A percentile compares a stretch with the other conserved stretches of the same genome.
Evolutionary conservation across 2,797 vertebrate genomes (phyloP).

Genomic region (Protonibea diacanthus): DNA sequence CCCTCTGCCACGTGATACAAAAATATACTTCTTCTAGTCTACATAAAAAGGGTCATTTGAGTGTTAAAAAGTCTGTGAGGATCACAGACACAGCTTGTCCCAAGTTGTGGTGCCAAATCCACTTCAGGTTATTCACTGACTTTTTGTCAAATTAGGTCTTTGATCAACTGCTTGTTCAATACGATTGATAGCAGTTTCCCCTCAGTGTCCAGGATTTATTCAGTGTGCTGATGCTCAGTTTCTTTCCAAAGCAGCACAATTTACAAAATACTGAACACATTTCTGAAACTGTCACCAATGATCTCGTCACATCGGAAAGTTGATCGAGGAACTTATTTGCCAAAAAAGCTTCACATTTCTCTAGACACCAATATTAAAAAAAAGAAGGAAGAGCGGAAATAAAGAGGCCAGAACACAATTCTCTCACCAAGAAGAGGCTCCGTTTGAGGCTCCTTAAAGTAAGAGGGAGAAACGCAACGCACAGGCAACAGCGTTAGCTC

Average conservation of each 20-base stretch:
- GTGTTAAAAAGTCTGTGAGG: conserved; percentile 35
- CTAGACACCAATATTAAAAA: conserved; percentile 51
- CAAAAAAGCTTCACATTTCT: conserved; percentile 50
- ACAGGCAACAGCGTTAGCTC: conserved; percentile 76
- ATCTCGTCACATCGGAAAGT: conserved; percentile 24
- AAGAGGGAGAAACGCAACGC: conserved; percentile 76
- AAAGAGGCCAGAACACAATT: conserved; percentile 72
- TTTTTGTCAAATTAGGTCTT: conserved; percentile 71
- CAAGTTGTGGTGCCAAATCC: conserved; percentile 62
- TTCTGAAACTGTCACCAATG: conserved; percentile 48
- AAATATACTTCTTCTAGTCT: background rate
- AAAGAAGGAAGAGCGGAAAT: conserved; percentile 32
- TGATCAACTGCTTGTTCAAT: conserved; percentile 56
- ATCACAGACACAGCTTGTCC: conserved; percentile 61
- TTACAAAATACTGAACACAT: conserved; percentile 28
- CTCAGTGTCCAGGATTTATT: conserved; percentile 33
- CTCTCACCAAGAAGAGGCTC: conserved; percentile 84
- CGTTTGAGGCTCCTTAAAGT: conserved; percentile 81
- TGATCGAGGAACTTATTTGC: conserved; percentile 67
- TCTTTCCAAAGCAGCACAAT: conserved; percentile 5
- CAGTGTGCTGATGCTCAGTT: background rate
- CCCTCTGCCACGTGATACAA: background rate
- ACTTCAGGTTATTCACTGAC: conserved; percentile 53
- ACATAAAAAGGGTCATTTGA: background rate
- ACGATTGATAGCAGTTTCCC: conserved; percentile 52